phyloP scores from a whole-genome alignment of 2,888 invertebrate genomes.

The Thymelicus lineola region DNA sequence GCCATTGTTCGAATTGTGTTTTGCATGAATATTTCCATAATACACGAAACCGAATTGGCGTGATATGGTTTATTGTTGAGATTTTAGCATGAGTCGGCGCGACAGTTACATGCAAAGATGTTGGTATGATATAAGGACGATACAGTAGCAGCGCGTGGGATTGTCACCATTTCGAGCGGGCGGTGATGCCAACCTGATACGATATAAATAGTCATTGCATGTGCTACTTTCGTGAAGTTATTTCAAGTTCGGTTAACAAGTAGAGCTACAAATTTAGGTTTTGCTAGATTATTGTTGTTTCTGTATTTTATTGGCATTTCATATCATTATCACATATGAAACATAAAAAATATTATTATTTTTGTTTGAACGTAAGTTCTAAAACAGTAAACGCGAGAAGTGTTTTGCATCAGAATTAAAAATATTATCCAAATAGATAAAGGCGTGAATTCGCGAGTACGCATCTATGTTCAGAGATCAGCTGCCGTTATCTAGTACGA shows the following conservation, averaged over 20 bases:
- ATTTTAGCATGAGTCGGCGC: slow-evolving; percentile 49
- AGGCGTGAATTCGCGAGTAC: slow-evolving; percentile 68
- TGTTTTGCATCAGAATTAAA: slow-evolving; percentile 27
- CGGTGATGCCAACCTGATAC: slow-evolving; percentile 34
- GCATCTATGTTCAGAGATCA: slow-evolving; percentile 66
- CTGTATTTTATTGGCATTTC: no score
- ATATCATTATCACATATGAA: no score
- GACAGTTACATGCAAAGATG: slow-evolving; percentile 49
- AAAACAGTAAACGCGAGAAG: slow-evolving; percentile 10
- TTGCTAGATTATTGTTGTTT: neutral
- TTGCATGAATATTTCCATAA: slow-evolving; percentile 56
- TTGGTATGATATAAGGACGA: slow-evolving; percentile 62
- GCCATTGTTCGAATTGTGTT: slow-evolving; percentile 72
- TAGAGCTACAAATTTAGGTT: neutral
- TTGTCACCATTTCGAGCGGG: slow-evolving; percentile 32
- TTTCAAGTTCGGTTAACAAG: slow-evolving; percentile 27
- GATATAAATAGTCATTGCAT: slow-evolving; percentile 37
- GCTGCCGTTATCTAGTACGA: slow-evolving; percentile 72
- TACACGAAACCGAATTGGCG: slow-evolving; percentile 42
- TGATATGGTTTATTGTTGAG: slow-evolving; percentile 58
- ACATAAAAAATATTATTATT: no score
- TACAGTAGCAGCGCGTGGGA: slow-evolving; percentile 34
- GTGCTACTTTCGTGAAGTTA: slow-evolving; percentile 31
- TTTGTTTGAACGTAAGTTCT: no score
- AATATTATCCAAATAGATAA: slow-evolving; percentile 56